phyloP scores from a whole-genome alignment of 2,113 vertebrate genomes.

The Notothenia rossii region DNA sequence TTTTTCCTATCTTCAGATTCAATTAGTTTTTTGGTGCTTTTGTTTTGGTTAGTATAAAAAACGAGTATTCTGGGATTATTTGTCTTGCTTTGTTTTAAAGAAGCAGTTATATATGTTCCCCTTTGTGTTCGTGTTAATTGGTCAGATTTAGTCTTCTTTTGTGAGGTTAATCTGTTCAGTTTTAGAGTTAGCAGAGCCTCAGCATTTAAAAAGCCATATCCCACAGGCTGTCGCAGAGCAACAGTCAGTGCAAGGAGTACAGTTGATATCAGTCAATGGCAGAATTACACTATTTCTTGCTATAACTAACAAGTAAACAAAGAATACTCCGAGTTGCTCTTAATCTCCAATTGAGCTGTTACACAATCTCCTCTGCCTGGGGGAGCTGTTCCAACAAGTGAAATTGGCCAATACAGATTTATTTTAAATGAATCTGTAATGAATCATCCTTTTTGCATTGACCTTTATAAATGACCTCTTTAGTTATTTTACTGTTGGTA shows the following conservation, averaged over 20 bases:
- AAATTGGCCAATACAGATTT: not conserved
- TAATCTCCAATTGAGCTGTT: constrained; percentile 6
- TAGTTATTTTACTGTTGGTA: too few species aligned
- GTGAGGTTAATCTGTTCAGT: too few species aligned
- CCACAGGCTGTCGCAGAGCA: constrained; percentile 15
- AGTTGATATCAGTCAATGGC: constrained; percentile 14
- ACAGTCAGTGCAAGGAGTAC: not conserved
- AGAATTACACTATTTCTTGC: not conserved
- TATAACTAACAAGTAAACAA: too few species aligned
- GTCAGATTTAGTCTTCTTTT: too few species aligned
- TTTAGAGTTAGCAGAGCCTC: too few species aligned
- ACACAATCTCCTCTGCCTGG: not conserved
- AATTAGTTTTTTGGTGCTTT: not conserved
- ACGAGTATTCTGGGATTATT: not conserved
- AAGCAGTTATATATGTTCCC: too few species aligned
- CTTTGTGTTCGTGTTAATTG: too few species aligned
- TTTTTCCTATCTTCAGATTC: not conserved
- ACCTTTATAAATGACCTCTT: too few species aligned
- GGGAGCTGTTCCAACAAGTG: not conserved
- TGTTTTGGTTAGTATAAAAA: not conserved
- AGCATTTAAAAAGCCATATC: not conserved
- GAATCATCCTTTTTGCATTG: too few species aligned
- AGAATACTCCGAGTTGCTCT: too few species aligned
- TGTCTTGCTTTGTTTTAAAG: not conserved
- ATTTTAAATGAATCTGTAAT: not conserved